phyloP scores from a whole-genome alignment of 2,888 invertebrate species.

The Bimastos eiseni region DNA sequence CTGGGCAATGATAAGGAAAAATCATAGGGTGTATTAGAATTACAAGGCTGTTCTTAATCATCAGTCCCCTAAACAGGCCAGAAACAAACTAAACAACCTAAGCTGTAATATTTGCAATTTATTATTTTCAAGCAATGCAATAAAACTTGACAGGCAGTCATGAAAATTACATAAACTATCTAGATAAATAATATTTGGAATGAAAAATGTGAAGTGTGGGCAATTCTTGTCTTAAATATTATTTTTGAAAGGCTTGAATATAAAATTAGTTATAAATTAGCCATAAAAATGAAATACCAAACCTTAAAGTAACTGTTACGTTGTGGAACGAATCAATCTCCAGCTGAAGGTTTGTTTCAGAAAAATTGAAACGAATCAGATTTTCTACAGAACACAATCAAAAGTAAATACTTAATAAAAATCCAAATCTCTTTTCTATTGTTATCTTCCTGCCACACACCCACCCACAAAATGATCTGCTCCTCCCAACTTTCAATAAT shows the following conservation, averaged over 20 bases:
- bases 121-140: neutral
- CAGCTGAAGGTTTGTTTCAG: neutral
- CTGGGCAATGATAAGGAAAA: no score
- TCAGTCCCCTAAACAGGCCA: no score
- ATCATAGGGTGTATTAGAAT: no score
- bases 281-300: neutral
- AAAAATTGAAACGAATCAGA: neutral
- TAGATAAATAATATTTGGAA: no score
- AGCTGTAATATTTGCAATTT: neutral
- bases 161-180: neutral
- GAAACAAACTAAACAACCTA: neutral
- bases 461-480: neutral
- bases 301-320: slow-evolving; percentile 13
- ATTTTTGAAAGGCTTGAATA: neutral
- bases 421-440: neutral
- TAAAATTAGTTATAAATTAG: neutral
- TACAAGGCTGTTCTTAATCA: no score
- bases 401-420: neutral
- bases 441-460: neutral
- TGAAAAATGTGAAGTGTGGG: no score
- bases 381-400: neutral
- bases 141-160: neutral
- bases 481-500: neutral
- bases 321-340: neutral
- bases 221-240: neutral